Percentiles rank a stretch among this genome's conserved stretches.
Evolutionary conservation across 2,888 invertebrate species (phyloP).

Genomic region (Trachelus tabidus): DNA sequence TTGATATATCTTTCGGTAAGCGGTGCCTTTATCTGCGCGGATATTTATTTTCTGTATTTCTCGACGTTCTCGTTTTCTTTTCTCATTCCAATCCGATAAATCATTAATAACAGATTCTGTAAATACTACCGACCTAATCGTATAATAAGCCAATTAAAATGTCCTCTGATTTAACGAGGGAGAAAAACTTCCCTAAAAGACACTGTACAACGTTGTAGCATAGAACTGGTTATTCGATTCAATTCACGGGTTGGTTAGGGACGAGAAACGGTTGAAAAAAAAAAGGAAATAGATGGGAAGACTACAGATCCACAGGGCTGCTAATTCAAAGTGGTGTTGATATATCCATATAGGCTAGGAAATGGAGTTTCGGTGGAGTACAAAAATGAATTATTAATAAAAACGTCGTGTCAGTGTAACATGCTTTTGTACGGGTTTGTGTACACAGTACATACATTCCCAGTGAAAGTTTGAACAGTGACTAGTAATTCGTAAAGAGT

Average conservation of each 20-base stretch:
- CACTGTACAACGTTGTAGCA: neutral
- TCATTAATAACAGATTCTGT: neutral
- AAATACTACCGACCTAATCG: neutral
- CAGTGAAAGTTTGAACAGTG: neutral
- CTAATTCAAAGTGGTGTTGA: neutral
- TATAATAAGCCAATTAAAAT: conserved; percentile 15
- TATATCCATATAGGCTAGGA: neutral
- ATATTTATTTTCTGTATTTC: no score
- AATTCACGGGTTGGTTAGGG: neutral
- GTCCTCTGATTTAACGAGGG: conserved; percentile 7
- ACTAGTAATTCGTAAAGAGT: neutral
- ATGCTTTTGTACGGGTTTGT: neutral
- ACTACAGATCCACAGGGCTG: neutral
- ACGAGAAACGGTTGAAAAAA: neutral
- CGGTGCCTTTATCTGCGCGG: no score
- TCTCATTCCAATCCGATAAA: no score
- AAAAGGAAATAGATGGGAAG: neutral
- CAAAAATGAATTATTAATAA: neutral
- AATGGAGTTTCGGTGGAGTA: conserved; percentile 16
- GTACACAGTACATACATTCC: neutral
- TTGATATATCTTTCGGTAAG: neutral
- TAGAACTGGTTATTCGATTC: neutral
- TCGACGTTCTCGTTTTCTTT: no score
- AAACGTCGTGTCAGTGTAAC: neutral
- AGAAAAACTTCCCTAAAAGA: neutral